Percentiles rank a stretch among this genome's conserved stretches.
phyloP scores from a whole-genome alignment of 2,797 vertebrate species.

The Channa striata region DNA sequence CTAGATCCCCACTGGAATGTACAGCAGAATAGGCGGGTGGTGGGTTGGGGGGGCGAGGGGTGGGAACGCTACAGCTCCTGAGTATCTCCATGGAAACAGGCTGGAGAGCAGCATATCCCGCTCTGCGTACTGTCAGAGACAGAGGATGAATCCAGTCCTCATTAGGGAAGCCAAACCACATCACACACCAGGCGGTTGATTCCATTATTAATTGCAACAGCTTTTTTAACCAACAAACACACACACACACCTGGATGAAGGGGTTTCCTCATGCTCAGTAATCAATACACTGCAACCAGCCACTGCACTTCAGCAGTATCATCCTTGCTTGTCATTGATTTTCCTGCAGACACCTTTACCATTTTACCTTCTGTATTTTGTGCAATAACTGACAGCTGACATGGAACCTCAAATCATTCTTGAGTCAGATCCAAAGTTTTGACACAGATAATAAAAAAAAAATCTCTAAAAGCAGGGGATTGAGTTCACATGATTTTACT shows the following conservation, averaged over 20 bases:
- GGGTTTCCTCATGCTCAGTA: constrained; percentile 60
- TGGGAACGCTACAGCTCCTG: constrained; percentile 75
- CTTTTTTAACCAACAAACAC: constrained; percentile 32
- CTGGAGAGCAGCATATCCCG: constrained; percentile 83
- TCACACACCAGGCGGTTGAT: constrained; percentile 70
- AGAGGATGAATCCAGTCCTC: constrained; percentile 79
- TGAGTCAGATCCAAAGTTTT: constrained; percentile 1
- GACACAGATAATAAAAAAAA: constrained; percentile 11
- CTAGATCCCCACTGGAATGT: constrained; percentile 77
- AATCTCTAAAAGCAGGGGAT: not conserved
- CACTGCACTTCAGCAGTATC: not conserved
- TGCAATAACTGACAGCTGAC: constrained; percentile 18
- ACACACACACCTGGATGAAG: constrained; percentile 63
- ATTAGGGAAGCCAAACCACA: constrained; percentile 76
- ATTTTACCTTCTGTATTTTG: constrained; percentile 9
- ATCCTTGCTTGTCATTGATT: constrained; percentile 20
- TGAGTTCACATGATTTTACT: not conserved
- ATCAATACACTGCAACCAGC: constrained; percentile 22
- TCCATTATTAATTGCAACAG: constrained; percentile 73
- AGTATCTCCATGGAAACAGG: constrained; percentile 89
- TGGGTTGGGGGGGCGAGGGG: not conserved
- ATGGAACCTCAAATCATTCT: constrained; percentile 3
- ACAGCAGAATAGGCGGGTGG: constrained; percentile 64
- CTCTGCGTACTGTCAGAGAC: constrained; percentile 79
- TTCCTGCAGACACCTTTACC: constrained; percentile 4